Evolutionary conservation across 2,113 vertebrate species (phyloP).

Genomic region (Neotoma lepida): DNA sequence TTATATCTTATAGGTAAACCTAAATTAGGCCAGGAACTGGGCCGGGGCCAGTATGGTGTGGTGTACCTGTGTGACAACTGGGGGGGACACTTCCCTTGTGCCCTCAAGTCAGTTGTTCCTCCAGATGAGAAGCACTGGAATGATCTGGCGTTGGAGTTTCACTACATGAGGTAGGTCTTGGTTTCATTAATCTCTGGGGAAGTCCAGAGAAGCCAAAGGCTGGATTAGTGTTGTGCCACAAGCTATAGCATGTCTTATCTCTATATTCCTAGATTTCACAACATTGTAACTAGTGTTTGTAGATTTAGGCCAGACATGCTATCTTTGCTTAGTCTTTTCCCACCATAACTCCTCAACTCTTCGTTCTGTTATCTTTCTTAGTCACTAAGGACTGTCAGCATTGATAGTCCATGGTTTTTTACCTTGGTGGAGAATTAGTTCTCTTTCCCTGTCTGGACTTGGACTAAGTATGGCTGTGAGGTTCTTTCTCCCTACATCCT

Average conservation of each 20-base stretch:
- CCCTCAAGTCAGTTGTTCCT: constrained; percentile 97
- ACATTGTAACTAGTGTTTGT: neutral
- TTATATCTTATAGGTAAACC: constrained; percentile 91
- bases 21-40: constrained; percentile 94
- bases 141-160: constrained; percentile 97
- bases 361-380: neutral
- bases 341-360: neutral
- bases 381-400: neutral
- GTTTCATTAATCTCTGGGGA: neutral
- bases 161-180: constrained; percentile 93
- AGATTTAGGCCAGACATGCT: neutral
- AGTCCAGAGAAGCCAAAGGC: neutral
- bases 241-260: neutral
- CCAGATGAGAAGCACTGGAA: constrained; percentile 99
- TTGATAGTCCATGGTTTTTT: neutral
- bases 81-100: constrained; percentile 96
- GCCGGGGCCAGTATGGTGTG: constrained; percentile 97
- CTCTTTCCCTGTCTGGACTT: neutral
- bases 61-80: constrained; percentile 97
- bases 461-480: neutral
- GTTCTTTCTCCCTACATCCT: neutral
- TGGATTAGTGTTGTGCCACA: neutral
- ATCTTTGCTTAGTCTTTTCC: neutral
- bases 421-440: neutral
- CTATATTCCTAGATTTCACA: neutral